A percentile compares a stretch with the other conserved stretches of the same genome.
Conservation (phyloP, 1,140 invertebrate genomes). For the Pygmarrhopalites habei region DNA sequence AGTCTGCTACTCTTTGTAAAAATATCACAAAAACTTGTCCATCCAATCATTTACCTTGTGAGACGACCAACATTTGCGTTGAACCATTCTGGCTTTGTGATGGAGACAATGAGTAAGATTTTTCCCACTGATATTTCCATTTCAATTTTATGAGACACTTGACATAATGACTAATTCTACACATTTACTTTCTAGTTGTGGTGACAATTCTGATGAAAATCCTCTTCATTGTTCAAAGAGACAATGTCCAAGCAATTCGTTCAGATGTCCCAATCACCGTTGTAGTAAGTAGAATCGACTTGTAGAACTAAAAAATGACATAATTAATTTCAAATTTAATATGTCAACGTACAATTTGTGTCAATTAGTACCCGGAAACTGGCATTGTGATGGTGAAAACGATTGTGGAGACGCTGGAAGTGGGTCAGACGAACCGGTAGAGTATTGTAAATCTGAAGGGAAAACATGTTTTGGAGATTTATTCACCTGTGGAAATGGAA, state of each 20-base stretch:
- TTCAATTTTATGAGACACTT: neutral
- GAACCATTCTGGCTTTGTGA: constrained; percentile 92
- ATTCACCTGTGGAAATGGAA: constrained; percentile 93
- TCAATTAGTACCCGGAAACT: too few relatives aligned
- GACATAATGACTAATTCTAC: too few relatives aligned
- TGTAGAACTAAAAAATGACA: too few relatives aligned
- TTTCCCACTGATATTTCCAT: constrained; percentile 6
- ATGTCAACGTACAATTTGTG: too few relatives aligned
- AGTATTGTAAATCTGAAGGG: constrained; percentile 85
- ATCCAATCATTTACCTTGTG: constrained; percentile 77
- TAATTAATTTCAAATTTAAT: too few relatives aligned
- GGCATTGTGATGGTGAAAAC: constrained; percentile 54
- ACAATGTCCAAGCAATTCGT: constrained; percentile 83
- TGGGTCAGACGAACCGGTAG: constrained; percentile 60
- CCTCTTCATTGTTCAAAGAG: constrained; percentile 76
- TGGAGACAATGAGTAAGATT: constrained; percentile 47
- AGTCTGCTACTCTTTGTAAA: constrained; percentile 71
- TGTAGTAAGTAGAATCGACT: too few relatives aligned
- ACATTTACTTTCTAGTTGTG: too few relatives aligned
- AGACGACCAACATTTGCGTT: constrained; percentile 89
- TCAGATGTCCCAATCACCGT: constrained; percentile 76
- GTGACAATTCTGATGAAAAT: constrained; percentile 92
- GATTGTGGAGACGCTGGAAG: constrained; percentile 84
- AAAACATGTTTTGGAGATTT: constrained; percentile 89
- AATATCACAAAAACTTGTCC: constrained; percentile 79